phyloP scores from a whole-genome alignment of 1,140 invertebrate species.

The Trichogramma pretiosum region DNA sequence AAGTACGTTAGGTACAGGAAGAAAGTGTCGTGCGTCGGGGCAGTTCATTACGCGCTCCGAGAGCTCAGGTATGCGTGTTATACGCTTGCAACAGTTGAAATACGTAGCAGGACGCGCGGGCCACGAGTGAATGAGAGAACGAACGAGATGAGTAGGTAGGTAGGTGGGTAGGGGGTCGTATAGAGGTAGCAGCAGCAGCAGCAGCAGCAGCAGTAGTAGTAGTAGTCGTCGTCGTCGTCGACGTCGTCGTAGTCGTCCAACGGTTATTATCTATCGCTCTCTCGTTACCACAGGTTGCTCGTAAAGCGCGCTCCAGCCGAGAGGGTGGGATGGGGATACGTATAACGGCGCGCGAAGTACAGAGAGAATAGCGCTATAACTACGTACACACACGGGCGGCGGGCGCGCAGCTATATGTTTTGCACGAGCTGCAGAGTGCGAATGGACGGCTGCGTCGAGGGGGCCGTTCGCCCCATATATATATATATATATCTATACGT shows the following conservation, averaged over 20 bases:
- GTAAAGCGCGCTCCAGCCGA: slow-evolving; percentile 44
- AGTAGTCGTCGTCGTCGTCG: no score
- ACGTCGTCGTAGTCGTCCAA: no score
- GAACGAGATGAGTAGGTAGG: slow-evolving; percentile 1
- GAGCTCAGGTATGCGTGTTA: no score
- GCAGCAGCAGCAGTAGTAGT: no score
- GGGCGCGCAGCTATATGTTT: background rate
- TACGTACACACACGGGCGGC: slow-evolving; percentile 10
- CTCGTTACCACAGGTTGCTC: slow-evolving; percentile 49
- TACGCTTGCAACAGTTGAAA: no score
- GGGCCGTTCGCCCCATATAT: no score
- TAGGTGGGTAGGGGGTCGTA: slow-evolving; percentile 7
- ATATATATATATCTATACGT: no score
- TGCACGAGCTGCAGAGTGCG: slow-evolving; percentile 28
- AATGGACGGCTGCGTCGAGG: slow-evolving; percentile 35
- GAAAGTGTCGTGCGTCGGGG: no score
- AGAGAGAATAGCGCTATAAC: slow-evolving; percentile 23
- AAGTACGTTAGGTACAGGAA: no score
- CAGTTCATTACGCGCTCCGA: no score
- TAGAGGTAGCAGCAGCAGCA: no score
- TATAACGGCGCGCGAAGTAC: slow-evolving; percentile 7
- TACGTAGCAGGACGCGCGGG: no score
- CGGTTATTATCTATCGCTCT: slow-evolving; percentile 49
- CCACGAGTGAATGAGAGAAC: background rate
- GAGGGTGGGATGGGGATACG: slow-evolving; percentile 28